phyloP scores from a whole-genome alignment of 2,888 invertebrate species.

The Drosophila setosimentum region DNA sequence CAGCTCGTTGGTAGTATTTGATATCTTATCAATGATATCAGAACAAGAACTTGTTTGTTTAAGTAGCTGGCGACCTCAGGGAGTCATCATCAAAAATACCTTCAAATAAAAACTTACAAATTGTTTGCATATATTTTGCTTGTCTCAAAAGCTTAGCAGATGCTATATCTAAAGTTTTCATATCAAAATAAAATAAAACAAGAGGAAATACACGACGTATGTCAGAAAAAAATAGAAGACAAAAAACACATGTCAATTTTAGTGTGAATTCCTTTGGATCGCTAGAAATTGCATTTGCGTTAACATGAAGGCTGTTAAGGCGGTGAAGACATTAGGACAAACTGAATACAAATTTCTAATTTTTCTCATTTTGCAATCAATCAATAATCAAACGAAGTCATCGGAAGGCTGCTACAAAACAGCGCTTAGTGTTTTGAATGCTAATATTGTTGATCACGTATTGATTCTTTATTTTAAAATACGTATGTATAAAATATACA shows the following conservation, averaged over 20 bases:
- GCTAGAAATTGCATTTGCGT: conserved; percentile 7
- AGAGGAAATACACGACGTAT: conserved; percentile 22
- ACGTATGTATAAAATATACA: neutral
- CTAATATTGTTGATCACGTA: conserved; percentile 18
- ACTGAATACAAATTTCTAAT: conserved; percentile 56
- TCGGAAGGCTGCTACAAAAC: conserved; percentile 37
- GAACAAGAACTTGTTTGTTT: conserved; percentile 61
- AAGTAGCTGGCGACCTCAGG: conserved; percentile 23
- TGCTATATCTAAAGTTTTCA: conserved; percentile 1
- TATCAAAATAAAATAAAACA: conserved; percentile 17
- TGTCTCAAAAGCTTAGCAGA: conserved; percentile 15
- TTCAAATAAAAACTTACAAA: conserved; percentile 37
- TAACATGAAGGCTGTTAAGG: conserved; percentile 44
- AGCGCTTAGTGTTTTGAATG: conserved; percentile 25
- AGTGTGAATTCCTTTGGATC: conserved; percentile 1
- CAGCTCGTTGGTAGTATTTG: conserved; percentile 21
- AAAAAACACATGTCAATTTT: neutral
- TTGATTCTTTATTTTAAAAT: conserved; percentile 1
- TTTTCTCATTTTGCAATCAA: conserved; percentile 56
- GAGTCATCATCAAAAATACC: conserved; percentile 17
- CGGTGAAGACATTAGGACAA: conserved; percentile 41
- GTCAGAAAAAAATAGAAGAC: neutral
- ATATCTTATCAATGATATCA: conserved; percentile 70
- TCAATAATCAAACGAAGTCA: conserved; percentile 50
- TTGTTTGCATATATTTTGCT: conserved; percentile 56